Evolutionary conservation across 2,797 vertebrate genomes (phyloP).

Genomic region (Calcarius lapponicus): DNA sequence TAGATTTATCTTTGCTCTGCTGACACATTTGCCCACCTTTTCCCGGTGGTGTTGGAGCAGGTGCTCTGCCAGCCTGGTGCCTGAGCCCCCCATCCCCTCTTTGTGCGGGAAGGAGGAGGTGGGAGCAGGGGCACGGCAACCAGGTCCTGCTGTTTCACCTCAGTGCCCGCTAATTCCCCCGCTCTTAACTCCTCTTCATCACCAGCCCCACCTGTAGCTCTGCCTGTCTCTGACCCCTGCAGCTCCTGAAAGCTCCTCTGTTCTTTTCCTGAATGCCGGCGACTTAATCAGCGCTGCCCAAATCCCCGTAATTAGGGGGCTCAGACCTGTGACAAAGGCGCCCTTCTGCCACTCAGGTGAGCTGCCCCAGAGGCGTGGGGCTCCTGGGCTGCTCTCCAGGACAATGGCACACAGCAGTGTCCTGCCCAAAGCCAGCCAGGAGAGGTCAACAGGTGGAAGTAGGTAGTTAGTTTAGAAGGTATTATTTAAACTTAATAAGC

Average conservation of each 20-base stretch:
- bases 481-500: slow-evolving; percentile 74
- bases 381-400: neutral
- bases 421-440: slow-evolving; percentile 10
- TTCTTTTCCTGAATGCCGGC: slow-evolving; percentile 67
- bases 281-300: slow-evolving; percentile 49
- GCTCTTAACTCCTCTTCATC: slow-evolving; percentile 14
- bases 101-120: neutral
- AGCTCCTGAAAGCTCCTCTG: slow-evolving; percentile 73
- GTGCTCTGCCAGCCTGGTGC: neutral
- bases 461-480: slow-evolving; percentile 64
- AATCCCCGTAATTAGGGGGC: slow-evolving; percentile 66
- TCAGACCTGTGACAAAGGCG: slow-evolving; percentile 62
- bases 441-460: slow-evolving; percentile 76
- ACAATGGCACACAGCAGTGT: slow-evolving; percentile 56
- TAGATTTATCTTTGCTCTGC: neutral
- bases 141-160: slow-evolving; percentile 16
- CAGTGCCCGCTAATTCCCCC: slow-evolving; percentile 4
- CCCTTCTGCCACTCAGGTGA: slow-evolving; percentile 68
- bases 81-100: neutral
- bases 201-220: slow-evolving; percentile 56
- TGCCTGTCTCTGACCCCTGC: slow-evolving; percentile 39
- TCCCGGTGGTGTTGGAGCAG: neutral
- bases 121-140: neutral
- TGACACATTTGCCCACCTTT: neutral
- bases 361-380: neutral